Conservation (phyloP, 2,797 vertebrate genomes). For the Coreius guichenoti region DNA sequence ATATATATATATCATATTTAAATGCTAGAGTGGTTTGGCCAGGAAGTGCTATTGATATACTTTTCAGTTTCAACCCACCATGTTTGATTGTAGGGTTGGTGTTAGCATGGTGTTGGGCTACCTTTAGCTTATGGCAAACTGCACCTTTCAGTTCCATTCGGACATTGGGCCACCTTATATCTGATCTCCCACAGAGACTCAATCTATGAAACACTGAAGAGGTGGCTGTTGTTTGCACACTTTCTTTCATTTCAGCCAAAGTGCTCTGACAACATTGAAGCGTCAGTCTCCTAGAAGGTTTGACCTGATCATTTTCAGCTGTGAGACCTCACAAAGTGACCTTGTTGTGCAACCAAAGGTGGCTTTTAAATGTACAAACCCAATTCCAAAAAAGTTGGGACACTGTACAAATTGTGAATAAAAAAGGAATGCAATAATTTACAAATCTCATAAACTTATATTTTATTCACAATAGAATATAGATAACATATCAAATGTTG, state of each 20-base stretch:
- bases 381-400: too few relatives aligned
- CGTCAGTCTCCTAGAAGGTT: background rate
- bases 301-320: background rate
- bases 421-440: too few relatives aligned
- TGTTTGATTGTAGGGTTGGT: constrained; percentile 11
- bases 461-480: too few relatives aligned
- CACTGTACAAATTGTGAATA: too few relatives aligned
- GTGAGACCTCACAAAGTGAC: background rate
- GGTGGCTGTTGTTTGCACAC: background rate
- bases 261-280: background rate
- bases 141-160: background rate
- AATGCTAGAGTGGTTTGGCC: background rate
- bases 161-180: background rate
- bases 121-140: background rate
- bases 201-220: constrained; percentile 8
- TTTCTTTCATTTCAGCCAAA: constrained; percentile 13
- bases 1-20: too few relatives aligned
- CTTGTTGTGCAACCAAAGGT: background rate
- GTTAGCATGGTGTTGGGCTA: background rate
- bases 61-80: background rate
- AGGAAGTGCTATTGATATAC: background rate
- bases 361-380: background rate
- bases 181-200: background rate
- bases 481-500: too few relatives aligned
- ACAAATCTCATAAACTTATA: too few relatives aligned